Percentiles rank a stretch among this genome's conserved stretches.
Conservation (phyloP, 2,888 invertebrate species). For the Polyommatus iphigenia region DNA sequence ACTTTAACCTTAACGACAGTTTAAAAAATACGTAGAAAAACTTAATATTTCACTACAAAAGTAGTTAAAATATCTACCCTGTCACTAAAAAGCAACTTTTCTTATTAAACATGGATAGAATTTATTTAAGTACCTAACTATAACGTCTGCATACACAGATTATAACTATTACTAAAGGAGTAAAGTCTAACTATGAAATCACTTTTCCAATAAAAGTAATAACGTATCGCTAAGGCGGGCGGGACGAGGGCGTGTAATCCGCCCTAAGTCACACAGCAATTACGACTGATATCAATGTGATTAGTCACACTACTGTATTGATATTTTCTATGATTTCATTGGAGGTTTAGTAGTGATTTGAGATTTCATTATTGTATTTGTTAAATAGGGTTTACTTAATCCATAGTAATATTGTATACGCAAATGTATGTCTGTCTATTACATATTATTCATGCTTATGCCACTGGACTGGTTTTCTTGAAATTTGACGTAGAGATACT, state of each 20-base stretch:
- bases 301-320: slow-evolving; percentile 42
- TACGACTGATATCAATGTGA: slow-evolving; percentile 40
- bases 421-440: no score
- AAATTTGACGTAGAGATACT: no score
- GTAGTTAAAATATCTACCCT: no score
- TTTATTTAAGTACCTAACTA: no score
- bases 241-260: slow-evolving; percentile 18
- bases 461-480: no score
- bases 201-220: not conserved
- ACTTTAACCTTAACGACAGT: no score
- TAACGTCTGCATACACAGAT: not conserved
- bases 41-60: no score
- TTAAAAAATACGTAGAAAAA: no score
- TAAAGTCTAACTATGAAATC: not conserved
- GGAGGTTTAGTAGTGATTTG: not conserved
- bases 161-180: not conserved
- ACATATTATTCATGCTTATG: no score
- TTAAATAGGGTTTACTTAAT: not conserved
- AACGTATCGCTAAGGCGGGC: not conserved
- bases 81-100: no score
- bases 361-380: not conserved
- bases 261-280: slow-evolving; percentile 28
- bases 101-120: no score
- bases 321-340: not conserved
- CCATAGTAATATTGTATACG: no score